phyloP scores from a whole-genome alignment of 2,113 vertebrate species.

The Muscicapa adusta region DNA sequence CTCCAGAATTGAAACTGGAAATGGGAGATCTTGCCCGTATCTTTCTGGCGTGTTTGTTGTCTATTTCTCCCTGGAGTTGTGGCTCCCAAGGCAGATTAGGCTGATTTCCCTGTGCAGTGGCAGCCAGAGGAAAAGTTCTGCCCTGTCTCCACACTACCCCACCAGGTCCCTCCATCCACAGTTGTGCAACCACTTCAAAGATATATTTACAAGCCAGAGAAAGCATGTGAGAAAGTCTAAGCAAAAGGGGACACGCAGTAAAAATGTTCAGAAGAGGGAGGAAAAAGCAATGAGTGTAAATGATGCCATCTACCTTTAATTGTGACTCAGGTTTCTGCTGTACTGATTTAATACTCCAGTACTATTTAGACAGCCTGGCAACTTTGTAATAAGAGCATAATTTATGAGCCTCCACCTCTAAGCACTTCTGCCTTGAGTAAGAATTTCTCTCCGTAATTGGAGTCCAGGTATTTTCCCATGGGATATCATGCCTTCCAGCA shows the following conservation, averaged over 20 bases:
- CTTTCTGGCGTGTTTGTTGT: background rate
- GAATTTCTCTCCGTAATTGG: background rate
- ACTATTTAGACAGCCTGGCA: background rate
- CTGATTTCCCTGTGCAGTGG: background rate
- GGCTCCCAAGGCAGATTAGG: background rate
- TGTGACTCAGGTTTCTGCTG: fast-evolving
- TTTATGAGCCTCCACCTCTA: background rate
- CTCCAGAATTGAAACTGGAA: background rate
- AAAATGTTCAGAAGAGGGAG: background rate
- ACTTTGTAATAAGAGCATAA: background rate
- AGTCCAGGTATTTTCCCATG: background rate
- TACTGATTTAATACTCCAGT: background rate
- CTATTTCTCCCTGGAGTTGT: background rate
- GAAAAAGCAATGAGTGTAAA: background rate
- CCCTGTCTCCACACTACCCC: background rate
- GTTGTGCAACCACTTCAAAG: fast-evolving
- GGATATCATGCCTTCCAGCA: background rate
- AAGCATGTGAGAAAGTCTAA: background rate
- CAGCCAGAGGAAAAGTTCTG: background rate
- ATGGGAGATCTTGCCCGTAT: fast-evolving
- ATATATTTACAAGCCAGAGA: background rate
- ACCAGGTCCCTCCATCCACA: background rate
- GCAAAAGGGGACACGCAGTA: background rate
- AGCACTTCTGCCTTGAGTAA: background rate
- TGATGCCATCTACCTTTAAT: background rate